Conservation (phyloP, 2,113 vertebrate species). For the Meleagris gallopavo region DNA sequence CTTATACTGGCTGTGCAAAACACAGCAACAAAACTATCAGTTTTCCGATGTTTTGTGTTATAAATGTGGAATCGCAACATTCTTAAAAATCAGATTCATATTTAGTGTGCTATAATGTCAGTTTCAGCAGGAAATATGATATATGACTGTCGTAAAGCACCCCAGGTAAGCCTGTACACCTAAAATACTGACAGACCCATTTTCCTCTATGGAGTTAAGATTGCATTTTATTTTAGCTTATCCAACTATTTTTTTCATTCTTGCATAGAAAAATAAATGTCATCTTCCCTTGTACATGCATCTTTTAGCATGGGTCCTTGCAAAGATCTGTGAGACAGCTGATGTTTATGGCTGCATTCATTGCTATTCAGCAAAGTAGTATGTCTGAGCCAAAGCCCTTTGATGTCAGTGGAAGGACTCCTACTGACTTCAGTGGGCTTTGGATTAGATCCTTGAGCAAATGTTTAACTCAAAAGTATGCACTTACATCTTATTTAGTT, state of each 20-base stretch:
- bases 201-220: background rate
- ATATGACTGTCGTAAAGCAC: background rate
- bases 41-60: background rate
- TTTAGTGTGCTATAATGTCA: background rate
- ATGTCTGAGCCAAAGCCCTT: slow-evolving; percentile 20
- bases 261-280: background rate
- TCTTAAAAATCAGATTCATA: background rate
- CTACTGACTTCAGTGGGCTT: background rate
- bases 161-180: background rate
- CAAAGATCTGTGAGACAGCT: background rate
- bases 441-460: slow-evolving; percentile 26
- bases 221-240: background rate
- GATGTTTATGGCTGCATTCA: slow-evolving; percentile 11
- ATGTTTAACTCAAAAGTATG: background rate
- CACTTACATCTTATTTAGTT: slow-evolving; percentile 1
- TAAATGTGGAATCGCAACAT: background rate
- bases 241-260: background rate
- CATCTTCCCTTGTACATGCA: background rate
- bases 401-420: slow-evolving; percentile 33
- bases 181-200: background rate
- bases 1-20: background rate
- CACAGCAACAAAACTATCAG: background rate
- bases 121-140: background rate
- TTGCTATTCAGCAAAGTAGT: background rate
- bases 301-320: background rate